Conservation (phyloP, 2,797 vertebrate species). For the Pangasius sanitwongsei region DNA sequence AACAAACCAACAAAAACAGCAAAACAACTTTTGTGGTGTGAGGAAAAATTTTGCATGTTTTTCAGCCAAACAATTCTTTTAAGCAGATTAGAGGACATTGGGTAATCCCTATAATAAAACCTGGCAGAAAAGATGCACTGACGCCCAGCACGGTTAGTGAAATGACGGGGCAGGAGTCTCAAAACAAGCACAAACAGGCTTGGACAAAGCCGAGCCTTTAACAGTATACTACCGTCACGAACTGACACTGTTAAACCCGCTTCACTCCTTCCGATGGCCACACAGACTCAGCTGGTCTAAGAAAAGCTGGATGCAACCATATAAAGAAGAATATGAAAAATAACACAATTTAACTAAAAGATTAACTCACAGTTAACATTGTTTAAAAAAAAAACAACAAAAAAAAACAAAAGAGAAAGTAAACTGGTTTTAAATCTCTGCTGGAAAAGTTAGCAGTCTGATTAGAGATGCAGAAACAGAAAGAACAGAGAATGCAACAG, state of each 20-base stretch:
- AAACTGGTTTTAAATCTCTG: not conserved
- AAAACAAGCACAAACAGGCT: conserved; percentile 19
- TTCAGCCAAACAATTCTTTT: not conserved
- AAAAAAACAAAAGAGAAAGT: not conserved
- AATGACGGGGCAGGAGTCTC: not conserved
- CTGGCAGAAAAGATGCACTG: not conserved
- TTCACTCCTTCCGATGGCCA: too few species aligned
- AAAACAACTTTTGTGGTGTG: not conserved
- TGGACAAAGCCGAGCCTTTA: not conserved
- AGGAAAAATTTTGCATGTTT: not conserved
- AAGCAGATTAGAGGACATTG: not conserved
- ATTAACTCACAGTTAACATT: not conserved
- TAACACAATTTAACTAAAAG: not conserved
- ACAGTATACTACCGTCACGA: not conserved
- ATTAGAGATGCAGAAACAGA: not conserved
- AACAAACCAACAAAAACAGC: too few species aligned
- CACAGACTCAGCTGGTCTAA: not conserved
- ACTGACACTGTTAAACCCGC: not conserved
- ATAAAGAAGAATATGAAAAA: not conserved
- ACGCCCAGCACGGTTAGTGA: not conserved
- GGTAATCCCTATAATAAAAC: conserved; percentile 1
- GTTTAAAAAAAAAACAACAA: not conserved
- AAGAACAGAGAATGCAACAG: not conserved
- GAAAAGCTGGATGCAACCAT: not conserved
- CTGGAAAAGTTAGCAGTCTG: not conserved